phyloP scores from a whole-genome alignment of 2,888 invertebrate genomes.

The Brachynemurus nebulosus region DNA sequence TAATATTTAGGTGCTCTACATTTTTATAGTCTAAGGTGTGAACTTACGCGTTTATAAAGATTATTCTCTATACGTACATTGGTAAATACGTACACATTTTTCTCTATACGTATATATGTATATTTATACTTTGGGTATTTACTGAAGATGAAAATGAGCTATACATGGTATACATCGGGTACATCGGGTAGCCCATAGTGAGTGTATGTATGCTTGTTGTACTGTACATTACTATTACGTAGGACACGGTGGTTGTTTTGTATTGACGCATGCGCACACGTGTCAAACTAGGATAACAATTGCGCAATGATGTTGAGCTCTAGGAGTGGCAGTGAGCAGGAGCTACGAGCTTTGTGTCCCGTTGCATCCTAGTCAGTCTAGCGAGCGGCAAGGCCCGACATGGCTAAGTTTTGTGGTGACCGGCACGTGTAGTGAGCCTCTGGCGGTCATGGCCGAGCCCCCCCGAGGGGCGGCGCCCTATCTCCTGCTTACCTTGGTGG shows the following conservation, averaged over 20 bases:
- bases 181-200: no score
- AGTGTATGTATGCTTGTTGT: not conserved
- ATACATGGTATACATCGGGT: not conserved
- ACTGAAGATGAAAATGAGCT: not conserved
- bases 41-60: no score
- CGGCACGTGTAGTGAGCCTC: constrained; percentile 7
- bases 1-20: no score
- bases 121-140: not conserved
- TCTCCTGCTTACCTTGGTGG: constrained; percentile 4
- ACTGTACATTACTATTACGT: not conserved
- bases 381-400: constrained; percentile 5
- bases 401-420: constrained; percentile 4
- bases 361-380: constrained; percentile 3
- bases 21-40: no score
- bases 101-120: not conserved
- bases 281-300: not conserved
- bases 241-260: not conserved
- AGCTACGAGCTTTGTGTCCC: constrained; percentile 3
- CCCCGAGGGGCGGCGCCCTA: constrained; percentile 7
- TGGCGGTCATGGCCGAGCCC: constrained; percentile 7
- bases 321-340: constrained; percentile 5
- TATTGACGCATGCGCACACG: constrained; percentile 1
- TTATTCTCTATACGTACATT: no score
- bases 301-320: not conserved
- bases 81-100: no score